Conservation (phyloP, 2,113 vertebrate species). For the Poecile atricapillus region DNA sequence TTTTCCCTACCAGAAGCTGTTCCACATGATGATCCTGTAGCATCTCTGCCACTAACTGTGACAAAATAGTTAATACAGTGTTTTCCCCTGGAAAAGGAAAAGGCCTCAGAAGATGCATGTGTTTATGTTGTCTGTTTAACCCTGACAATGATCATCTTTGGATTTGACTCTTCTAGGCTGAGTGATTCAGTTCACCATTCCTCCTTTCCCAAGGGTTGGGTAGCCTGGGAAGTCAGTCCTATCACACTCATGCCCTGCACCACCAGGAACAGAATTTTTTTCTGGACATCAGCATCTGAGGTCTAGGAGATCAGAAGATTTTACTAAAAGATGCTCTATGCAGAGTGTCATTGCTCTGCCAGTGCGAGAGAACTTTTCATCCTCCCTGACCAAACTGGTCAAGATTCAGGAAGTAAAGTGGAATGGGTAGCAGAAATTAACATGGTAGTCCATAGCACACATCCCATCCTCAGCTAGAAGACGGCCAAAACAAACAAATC, state of each 20-base stretch:
- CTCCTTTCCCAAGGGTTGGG: background rate
- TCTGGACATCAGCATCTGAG: background rate
- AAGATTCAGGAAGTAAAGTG: background rate
- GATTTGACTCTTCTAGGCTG: background rate
- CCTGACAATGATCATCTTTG: background rate
- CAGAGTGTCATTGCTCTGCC: background rate
- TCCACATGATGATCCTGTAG: background rate
- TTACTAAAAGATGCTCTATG: background rate
- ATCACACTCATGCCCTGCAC: too few relatives aligned
- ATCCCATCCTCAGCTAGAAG: background rate
- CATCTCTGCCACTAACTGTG: background rate
- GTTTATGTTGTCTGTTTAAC: background rate
- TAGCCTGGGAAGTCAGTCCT: background rate
- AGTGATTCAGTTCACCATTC: background rate
- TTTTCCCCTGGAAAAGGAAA: background rate
- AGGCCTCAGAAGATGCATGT: background rate
- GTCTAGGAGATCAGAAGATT: background rate
- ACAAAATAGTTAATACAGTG: background rate
- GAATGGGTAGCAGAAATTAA: background rate
- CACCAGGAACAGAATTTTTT: background rate
- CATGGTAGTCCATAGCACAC: background rate
- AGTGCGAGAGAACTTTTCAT: background rate
- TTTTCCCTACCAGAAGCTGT: background rate
- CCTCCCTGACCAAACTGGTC: background rate
- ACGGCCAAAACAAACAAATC: background rate